Base-by-base conservation (phyloP, 2,113 vertebrate genomes). In the Phodopus roborovskii region DNA sequence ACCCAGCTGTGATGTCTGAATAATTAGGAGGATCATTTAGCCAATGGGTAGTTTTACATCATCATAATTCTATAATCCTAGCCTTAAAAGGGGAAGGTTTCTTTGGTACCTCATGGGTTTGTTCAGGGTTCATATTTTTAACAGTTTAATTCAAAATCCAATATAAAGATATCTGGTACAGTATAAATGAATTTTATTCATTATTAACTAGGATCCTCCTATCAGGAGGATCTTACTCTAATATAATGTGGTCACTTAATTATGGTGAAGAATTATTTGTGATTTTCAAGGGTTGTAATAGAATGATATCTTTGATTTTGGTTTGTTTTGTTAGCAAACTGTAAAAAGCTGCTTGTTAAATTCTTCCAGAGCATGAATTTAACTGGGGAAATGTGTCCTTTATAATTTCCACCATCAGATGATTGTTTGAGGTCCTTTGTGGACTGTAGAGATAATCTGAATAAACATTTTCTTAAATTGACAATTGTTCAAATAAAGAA, bases 391-490 rank as follows among this genome's bases (percentile, higher is more conserved):
- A 11, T 85, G 2, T 90, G 16, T 70, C 56, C 50, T 79, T 84
- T 60, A 85, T 28, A 56, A 30, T 64, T 62, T 92, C 30, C 60
- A 26, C 58, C 39, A 62, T 70, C 13, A 58, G 30, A 90, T 42
- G 68, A 2, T 66, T 73, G 6, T 74, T 10, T 78, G 42, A 45
- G 16, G 28, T 74, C 62, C 68, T 71, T 73, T 91, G 36, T 42
- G 24, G 26, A 77, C 48, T 39, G 22, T 64, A 79, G 39, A 92
- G 36, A 70, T 74, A 22, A 7, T 26, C 42, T 87, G 12, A 11
- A 60, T 95, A 95, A 77, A 94, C 64, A 22, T 74, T 89, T 74
- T 62, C 39, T 84, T 58, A 93, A 89, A 70, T 84, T 64, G 6
- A 4, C 53, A 7, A 64, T 56, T 85, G 66, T 77, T 94, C 30